phyloP scores from a whole-genome alignment of 2,797 vertebrate genomes.

The Hyperoplus immaculatus region DNA sequence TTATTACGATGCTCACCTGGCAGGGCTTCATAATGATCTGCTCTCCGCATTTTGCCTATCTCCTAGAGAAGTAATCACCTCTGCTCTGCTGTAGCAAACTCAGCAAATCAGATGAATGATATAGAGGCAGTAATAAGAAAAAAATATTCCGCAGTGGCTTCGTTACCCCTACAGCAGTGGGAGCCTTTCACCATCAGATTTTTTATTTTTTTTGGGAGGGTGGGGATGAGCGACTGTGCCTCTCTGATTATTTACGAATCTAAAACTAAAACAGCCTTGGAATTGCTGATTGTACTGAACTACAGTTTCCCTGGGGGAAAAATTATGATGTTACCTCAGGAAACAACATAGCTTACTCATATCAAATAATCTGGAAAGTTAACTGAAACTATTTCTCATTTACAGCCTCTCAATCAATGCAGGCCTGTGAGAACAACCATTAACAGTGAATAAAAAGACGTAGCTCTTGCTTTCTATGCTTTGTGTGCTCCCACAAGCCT shows the following conservation, averaged over 20 bases:
- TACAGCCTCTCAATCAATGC: not conserved
- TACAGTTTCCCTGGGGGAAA: not conserved
- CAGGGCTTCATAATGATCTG: conserved; percentile 23
- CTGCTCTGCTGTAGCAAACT: conserved; percentile 6
- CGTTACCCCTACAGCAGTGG: not conserved
- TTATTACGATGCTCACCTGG: conserved; percentile 43
- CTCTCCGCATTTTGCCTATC: conserved; percentile 36
- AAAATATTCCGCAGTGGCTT: conserved; percentile 22
- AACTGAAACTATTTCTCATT: not conserved
- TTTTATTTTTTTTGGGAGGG: not conserved
- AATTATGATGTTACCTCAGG: not conserved
- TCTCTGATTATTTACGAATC: not conserved
- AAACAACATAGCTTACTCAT: not conserved
- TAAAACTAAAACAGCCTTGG: not conserved
- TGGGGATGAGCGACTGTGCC: not conserved
- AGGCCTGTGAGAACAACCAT: conserved; percentile 15
- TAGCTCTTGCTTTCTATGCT: not conserved
- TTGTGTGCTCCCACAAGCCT: conserved; percentile 1
- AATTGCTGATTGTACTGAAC: not conserved
- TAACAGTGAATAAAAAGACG: conserved; percentile 18
- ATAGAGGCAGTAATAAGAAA: conserved; percentile 24
- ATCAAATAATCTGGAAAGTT: not conserved
- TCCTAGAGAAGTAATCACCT: conserved; percentile 44
- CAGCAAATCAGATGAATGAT: conserved; percentile 34
- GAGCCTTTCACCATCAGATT: conserved; percentile 5